phyloP scores from a whole-genome alignment of 2,888 invertebrate genomes.

The Chromoteleia sp. region DNA sequence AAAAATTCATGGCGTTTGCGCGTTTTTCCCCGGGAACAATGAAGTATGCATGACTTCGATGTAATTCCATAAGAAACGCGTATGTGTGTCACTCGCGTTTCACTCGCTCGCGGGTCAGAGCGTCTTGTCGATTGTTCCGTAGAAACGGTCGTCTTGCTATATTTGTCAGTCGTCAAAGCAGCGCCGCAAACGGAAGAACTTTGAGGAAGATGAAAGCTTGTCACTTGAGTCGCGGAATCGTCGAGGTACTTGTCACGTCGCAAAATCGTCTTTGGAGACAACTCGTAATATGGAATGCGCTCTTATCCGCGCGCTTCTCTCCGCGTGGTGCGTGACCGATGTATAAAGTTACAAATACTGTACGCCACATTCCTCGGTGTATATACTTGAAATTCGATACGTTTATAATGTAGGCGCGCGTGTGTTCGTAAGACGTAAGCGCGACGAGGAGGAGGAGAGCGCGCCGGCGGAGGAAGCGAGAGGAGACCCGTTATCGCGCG shows the following conservation, averaged over 20 bases:
- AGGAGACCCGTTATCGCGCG: slow-evolving; percentile 68
- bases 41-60: slow-evolving; percentile 66
- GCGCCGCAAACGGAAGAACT: slow-evolving; percentile 57
- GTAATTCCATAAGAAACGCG: slow-evolving; percentile 39
- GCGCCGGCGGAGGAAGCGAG: slow-evolving; percentile 2
- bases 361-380: slow-evolving; percentile 76
- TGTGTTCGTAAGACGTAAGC: not conserved
- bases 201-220: slow-evolving; percentile 57
- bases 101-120: slow-evolving; percentile 24
- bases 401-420: slow-evolving; percentile 57
- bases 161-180: slow-evolving; percentile 59
- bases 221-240: slow-evolving; percentile 51
- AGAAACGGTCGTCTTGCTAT: slow-evolving; percentile 42
- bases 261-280: slow-evolving; percentile 67
- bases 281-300: slow-evolving; percentile 63
- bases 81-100: slow-evolving; percentile 59
- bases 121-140: slow-evolving; percentile 51
- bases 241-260: slow-evolving; percentile 72
- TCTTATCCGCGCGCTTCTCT: slow-evolving; percentile 15
- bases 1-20: slow-evolving; percentile 45
- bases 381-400: slow-evolving; percentile 79
- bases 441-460: slow-evolving; percentile 7
- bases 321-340: slow-evolving; percentile 76
- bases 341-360: slow-evolving; percentile 78
- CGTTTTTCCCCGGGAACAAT: slow-evolving; percentile 38